These are phyloP conservation scores for Pseudorhombus dupliciocellatus DNA, from an alignment of 2,113 vertebrate species.

Conservation along the genomic window DNA sequence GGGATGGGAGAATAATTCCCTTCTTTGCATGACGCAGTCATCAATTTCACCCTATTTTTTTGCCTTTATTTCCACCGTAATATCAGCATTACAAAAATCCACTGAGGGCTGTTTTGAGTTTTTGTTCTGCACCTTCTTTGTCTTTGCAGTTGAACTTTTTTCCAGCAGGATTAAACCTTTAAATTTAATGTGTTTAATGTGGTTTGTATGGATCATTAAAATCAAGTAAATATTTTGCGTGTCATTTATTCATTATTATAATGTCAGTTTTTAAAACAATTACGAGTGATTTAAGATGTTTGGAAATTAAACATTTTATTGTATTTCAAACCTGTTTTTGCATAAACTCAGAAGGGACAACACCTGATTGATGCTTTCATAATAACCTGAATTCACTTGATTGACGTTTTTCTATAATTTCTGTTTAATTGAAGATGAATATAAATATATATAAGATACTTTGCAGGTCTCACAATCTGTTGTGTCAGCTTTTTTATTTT, in stretches of 20 bases:
- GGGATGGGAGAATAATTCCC: conserved; percentile 29
- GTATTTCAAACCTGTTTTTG: background rate
- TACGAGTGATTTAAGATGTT: too few species aligned
- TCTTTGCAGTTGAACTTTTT: background rate
- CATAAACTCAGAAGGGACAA: background rate
- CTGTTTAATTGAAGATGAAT: conserved; percentile 22
- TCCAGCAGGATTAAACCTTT: conserved; percentile 1
- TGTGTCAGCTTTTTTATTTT: conserved; percentile 41
- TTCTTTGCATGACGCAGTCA: conserved; percentile 7
- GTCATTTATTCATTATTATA: background rate
- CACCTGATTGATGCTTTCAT: conserved; percentile 16
- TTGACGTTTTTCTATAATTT: conserved; percentile 49
- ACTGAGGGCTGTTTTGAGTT: background rate
- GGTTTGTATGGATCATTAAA: conserved; percentile 4
- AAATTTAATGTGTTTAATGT: background rate
- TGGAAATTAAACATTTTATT: background rate
- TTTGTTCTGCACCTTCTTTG: too few species aligned
- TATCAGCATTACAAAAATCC: conserved; percentile 14
- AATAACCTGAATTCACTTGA: too few species aligned
- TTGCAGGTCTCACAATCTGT: conserved; percentile 14
- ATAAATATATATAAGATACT: background rate
- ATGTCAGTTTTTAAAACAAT: too few species aligned
- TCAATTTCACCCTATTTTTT: conserved; percentile 35
- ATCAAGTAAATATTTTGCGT: background rate
- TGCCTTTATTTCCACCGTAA: conserved; percentile 3